These are phyloP conservation scores for Sebastes miniatus DNA, from an alignment of 2,797 vertebrate species.

Conservation along the genomic window DNA sequence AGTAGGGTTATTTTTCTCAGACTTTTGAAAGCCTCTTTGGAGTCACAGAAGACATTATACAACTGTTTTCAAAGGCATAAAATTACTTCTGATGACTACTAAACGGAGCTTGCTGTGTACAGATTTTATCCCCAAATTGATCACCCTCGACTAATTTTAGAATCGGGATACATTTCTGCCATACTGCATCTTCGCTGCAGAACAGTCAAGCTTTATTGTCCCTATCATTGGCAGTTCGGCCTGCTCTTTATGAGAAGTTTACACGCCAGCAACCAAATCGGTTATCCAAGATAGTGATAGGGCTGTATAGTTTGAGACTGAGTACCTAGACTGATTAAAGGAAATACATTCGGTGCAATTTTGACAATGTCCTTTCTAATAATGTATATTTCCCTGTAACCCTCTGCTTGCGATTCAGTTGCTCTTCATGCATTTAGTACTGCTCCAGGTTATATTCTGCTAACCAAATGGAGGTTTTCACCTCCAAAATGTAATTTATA, in stretches of 20 bases:
- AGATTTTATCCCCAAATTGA: background rate
- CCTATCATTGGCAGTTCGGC: no score
- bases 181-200: background rate
- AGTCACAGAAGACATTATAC: background rate
- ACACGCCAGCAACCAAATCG: background rate
- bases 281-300: background rate
- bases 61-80: background rate
- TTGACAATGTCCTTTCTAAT: conserved; percentile 14
- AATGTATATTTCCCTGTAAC: conserved; percentile 10
- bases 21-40: background rate
- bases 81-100: background rate
- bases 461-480: conserved; percentile 13
- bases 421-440: conserved; percentile 15
- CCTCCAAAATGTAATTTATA: background rate
- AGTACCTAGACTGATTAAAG: background rate
- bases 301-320: background rate
- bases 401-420: background rate
- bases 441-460: background rate
- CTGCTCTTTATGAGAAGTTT: background rate
- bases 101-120: background rate
- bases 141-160: no score
- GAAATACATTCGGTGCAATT: conserved; percentile 7
- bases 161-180: background rate
- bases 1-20: background rate
- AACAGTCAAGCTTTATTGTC: background rate